Evolutionary conservation across 2,797 vertebrate species (phyloP).

Genomic region (Scolopax bukidnonensis): DNA sequence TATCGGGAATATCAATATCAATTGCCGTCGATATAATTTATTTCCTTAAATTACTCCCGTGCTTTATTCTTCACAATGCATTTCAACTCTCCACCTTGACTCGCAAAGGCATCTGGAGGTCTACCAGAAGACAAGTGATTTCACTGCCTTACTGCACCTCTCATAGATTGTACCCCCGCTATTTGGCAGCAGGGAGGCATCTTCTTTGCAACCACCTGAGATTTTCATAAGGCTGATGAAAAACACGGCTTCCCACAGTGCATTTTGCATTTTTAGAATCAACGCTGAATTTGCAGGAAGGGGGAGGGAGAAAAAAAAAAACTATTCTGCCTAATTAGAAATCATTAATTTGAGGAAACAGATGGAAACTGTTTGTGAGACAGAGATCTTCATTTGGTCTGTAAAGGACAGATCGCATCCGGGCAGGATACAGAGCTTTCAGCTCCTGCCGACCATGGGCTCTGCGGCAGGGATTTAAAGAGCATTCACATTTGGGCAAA

Average conservation of each 20-base stretch:
- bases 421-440: not conserved
- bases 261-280: not conserved
- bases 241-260: not conserved
- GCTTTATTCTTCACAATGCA: not conserved
- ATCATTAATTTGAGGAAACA: not conserved
- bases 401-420: not conserved
- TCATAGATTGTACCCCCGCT: rapidly evolving
- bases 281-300: not conserved
- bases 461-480: not conserved
- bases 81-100: not conserved
- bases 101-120: not conserved
- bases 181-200: not conserved
- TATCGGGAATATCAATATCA: too few species aligned
- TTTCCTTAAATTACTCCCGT: not conserved
- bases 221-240: not conserved
- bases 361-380: not conserved
- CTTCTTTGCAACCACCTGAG: not conserved
- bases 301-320: not conserved
- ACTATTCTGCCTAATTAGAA: not conserved
- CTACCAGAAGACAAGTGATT: not conserved
- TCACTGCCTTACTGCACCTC: not conserved
- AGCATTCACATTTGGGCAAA: rapidly evolving
- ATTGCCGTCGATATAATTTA: not conserved
- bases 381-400: not conserved
- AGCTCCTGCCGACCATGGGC: not conserved